Conservation (phyloP, 2,797 vertebrate genomes). For the Sebastes nivosus region DNA sequence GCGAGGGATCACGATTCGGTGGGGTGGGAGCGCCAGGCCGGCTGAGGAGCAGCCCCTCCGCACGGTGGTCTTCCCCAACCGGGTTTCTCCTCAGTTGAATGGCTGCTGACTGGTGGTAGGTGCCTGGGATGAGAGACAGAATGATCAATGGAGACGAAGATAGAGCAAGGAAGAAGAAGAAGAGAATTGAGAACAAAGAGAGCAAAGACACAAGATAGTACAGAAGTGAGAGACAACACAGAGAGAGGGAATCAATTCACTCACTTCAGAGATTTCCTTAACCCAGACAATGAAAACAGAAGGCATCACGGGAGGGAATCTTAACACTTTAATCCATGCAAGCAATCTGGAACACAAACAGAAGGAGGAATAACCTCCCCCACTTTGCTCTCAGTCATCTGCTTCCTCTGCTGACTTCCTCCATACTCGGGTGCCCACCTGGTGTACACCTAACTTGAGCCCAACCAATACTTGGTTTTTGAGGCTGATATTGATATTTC, state of each 20-base stretch:
- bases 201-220: not conserved
- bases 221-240: slow-evolving; percentile 13
- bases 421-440: not conserved
- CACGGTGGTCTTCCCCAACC: slow-evolving; percentile 21
- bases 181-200: slow-evolving; percentile 2
- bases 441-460: not conserved
- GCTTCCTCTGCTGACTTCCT: not conserved
- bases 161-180: not conserved
- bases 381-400: not conserved
- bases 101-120: slow-evolving; percentile 53
- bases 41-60: slow-evolving; percentile 11
- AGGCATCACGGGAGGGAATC: slow-evolving; percentile 26
- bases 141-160: slow-evolving; percentile 10
- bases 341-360: slow-evolving; percentile 26
- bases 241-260: slow-evolving; percentile 31
- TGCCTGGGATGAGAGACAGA: slow-evolving; percentile 48
- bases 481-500: not conserved
- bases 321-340: slow-evolving; percentile 41
- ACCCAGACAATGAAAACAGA: slow-evolving; percentile 50
- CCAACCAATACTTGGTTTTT: not conserved
- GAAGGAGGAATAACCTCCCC: not conserved
- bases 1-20: slow-evolving; percentile 23
- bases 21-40: not conserved
- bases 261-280: slow-evolving; percentile 44
- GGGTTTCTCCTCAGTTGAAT: slow-evolving; percentile 51